A percentile compares a stretch with the other conserved stretches of the same genome.
phyloP scores from a whole-genome alignment of 92 coral and sea anemone species.

The Umimayanthus kanabou region DNA sequence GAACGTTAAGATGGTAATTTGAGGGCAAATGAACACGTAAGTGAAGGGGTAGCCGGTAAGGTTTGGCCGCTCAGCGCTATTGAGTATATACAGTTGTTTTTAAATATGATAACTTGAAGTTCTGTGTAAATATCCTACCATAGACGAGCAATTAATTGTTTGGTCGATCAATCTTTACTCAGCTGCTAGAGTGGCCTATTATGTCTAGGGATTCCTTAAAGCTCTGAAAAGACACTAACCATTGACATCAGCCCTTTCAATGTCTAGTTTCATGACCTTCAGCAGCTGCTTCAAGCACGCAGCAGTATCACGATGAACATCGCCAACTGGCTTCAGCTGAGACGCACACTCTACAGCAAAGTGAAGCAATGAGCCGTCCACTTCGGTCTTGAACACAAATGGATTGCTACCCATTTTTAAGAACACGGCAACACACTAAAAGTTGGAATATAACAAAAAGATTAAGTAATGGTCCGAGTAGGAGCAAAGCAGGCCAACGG shows the following conservation, averaged over 20 bases:
- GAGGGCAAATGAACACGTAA: too few species aligned
- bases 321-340: constrained; percentile 41
- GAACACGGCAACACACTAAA: constrained; percentile 76
- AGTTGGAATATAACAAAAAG: neutral
- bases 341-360: constrained; percentile 89
- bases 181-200: neutral
- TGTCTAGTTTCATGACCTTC: constrained; percentile 46
- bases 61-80: too few species aligned
- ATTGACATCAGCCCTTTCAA: constrained; percentile 64
- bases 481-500: too few species aligned
- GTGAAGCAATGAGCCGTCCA: constrained; percentile 84
- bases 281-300: constrained; percentile 68
- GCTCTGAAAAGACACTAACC: constrained; percentile 45
- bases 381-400: constrained; percentile 47
- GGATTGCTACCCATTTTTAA: constrained; percentile 75
- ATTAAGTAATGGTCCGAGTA: neutral
- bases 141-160: too few species aligned
- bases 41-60: too few species aligned
- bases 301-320: constrained; percentile 49
- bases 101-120: too few species aligned
- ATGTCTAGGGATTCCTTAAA: neutral
- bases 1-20: too few species aligned
- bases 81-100: too few species aligned
- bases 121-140: too few species aligned
- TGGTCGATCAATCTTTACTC: too few species aligned